These are phyloP conservation scores for Sinopyrophorus schimmeli DNA, from an alignment of 2,888 invertebrate genomes.

Conservation along the genomic window DNA sequence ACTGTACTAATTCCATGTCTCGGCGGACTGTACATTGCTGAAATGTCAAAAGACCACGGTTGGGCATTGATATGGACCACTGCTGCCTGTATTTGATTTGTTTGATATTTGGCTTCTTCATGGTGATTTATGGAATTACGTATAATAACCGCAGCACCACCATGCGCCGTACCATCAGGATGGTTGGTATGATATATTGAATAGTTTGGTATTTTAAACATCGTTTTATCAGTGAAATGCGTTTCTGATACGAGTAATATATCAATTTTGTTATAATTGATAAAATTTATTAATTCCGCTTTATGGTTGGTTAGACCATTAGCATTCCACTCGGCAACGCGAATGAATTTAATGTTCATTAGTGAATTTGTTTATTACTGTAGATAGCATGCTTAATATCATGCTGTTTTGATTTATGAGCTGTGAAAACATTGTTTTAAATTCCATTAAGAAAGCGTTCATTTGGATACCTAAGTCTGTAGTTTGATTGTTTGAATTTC, in stretches of 20 bases:
- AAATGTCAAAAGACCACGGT: constrained; percentile 1
- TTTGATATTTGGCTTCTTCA: constrained; percentile 2
- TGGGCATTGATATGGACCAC: not conserved
- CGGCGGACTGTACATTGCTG: constrained; percentile 3
- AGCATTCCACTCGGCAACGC: constrained; percentile 1
- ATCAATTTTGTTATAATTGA: too few species aligned
- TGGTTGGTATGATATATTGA: not conserved
- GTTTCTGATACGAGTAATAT: too few species aligned
- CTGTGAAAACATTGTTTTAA: constrained; percentile 7
- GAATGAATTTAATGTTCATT: constrained; percentile 11
- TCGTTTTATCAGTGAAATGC: too few species aligned
- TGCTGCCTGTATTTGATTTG: constrained; percentile 2
- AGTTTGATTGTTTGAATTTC: constrained; percentile 8
- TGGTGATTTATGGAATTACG: constrained; percentile 1
- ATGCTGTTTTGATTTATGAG: constrained; percentile 7
- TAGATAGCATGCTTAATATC: constrained; percentile 8
- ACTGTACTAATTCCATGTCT: constrained; percentile 1
- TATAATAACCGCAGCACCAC: not conserved
- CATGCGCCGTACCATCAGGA: too few species aligned
- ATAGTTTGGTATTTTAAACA: not conserved
- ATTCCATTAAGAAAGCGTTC: not conserved
- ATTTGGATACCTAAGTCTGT: constrained; percentile 8
- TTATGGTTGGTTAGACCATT: constrained; percentile 4
- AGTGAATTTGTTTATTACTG: constrained; percentile 7
- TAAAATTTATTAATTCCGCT: not conserved